Percentiles rank a stretch among this genome's conserved stretches.
Evolutionary conservation across 2,888 invertebrate species (phyloP).

Genomic region (Acanthosoma haemorrhoidale): DNA sequence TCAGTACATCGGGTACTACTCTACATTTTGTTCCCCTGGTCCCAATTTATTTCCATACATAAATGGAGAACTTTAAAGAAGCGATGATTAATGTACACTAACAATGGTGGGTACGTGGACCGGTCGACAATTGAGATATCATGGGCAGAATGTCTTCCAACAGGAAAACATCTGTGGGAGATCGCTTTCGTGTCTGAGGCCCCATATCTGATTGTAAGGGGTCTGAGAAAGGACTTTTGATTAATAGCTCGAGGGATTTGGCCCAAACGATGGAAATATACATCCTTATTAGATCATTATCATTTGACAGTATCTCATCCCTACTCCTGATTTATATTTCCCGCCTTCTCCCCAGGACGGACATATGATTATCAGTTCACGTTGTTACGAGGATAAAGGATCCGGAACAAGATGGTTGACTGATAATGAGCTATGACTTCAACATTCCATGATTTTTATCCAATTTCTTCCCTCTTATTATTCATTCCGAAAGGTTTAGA

Average conservation of each 20-base stretch:
- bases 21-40: too few species aligned
- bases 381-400: not conserved
- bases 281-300: slow-evolving; percentile 3
- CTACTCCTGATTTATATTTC: not conserved
- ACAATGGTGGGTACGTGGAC: too few species aligned
- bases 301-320: not conserved
- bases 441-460: not conserved
- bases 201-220: not conserved
- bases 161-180: not conserved
- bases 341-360: not conserved
- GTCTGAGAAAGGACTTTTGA: slow-evolving; percentile 5
- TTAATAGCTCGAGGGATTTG: slow-evolving; percentile 3
- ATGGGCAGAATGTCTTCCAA: not conserved
- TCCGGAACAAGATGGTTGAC: slow-evolving; percentile 1
- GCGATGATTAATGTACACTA: too few species aligned
- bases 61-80: too few species aligned
- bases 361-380: not conserved
- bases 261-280: not conserved
- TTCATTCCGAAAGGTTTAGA: not conserved
- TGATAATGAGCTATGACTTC: not conserved
- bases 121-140: slow-evolving; percentile 2
- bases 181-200: not conserved
- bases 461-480: not conserved
- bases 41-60: too few species aligned
- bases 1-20: too few species aligned